Conservation (phyloP, 2,113 vertebrate species). For the Nibea albiflora region DNA sequence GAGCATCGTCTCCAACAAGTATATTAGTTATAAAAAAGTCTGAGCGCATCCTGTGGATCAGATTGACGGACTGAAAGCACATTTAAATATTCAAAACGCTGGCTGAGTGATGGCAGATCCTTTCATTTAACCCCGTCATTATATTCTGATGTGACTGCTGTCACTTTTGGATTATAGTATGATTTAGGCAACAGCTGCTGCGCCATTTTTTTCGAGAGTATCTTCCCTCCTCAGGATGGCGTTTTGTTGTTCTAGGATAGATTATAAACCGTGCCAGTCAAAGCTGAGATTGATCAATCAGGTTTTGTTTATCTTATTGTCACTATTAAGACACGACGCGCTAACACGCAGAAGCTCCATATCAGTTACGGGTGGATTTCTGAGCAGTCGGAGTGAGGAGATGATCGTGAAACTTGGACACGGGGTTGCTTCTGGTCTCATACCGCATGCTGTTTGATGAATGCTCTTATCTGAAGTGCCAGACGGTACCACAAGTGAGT, state of each 20-base stretch:
- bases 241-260: background rate
- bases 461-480: conserved; percentile 16
- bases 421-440: background rate
- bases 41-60: background rate
- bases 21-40: background rate
- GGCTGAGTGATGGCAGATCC: background rate
- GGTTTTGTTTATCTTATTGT: background rate
- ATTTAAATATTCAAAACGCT: background rate
- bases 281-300: background rate
- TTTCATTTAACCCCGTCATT: background rate
- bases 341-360: background rate
- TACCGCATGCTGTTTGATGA: conserved; percentile 10
- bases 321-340: background rate
- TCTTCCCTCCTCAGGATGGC: background rate
- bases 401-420: background rate
- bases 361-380: background rate
- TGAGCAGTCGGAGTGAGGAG: background rate
- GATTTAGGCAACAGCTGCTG: background rate
- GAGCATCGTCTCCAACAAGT: too few species aligned
- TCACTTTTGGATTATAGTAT: background rate
- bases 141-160: background rate
- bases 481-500: background rate
- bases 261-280: background rate
- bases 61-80: background rate
- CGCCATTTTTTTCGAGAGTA: background rate